Percentiles rank a stretch among this genome's conserved stretches.
These are phyloP conservation scores for Neolamprologus sp. DNA, from an alignment of 2,113 vertebrate species.

Conservation along the genomic window DNA sequence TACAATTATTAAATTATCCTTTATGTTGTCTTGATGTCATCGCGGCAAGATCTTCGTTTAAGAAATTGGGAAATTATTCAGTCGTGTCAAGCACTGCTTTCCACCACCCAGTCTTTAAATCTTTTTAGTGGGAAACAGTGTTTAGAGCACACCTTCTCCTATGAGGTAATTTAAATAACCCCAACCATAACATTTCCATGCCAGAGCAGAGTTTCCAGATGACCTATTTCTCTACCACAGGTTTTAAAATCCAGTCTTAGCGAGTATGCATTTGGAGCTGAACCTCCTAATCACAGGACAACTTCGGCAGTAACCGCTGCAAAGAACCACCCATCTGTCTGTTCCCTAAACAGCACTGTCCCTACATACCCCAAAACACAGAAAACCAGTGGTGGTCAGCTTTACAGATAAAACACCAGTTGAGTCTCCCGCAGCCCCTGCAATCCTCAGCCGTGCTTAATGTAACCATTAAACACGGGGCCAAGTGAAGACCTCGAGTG, in stretches of 20 bases:
- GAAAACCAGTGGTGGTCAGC: neutral
- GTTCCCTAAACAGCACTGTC: constrained; percentile 13
- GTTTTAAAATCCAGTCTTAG: constrained; percentile 41
- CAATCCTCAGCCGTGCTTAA: neutral
- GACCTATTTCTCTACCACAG: constrained; percentile 60
- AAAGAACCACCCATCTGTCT: constrained; percentile 40
- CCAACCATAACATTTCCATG: constrained; percentile 52
- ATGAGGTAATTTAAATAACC: constrained; percentile 57
- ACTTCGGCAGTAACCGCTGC: constrained; percentile 17
- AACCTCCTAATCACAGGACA: constrained; percentile 62
- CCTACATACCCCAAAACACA: neutral
- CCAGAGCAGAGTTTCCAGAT: constrained; percentile 63
- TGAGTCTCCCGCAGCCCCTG: neutral
- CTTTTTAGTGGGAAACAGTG: constrained; percentile 18
- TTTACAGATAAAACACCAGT: neutral
- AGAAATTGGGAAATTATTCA: neutral
- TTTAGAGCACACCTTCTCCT: constrained; percentile 52
- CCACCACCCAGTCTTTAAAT: neutral
- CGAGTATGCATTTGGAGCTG: constrained; percentile 44
- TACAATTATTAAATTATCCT: neutral
- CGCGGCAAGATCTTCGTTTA: neutral
- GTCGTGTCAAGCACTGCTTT: neutral
- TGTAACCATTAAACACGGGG: constrained; percentile 15
- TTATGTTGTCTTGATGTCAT: neutral
- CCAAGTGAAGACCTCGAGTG: constrained; percentile 48